Base-by-base conservation (phyloP, 2,797 vertebrate species). In the Cossypha dichroa region DNA sequence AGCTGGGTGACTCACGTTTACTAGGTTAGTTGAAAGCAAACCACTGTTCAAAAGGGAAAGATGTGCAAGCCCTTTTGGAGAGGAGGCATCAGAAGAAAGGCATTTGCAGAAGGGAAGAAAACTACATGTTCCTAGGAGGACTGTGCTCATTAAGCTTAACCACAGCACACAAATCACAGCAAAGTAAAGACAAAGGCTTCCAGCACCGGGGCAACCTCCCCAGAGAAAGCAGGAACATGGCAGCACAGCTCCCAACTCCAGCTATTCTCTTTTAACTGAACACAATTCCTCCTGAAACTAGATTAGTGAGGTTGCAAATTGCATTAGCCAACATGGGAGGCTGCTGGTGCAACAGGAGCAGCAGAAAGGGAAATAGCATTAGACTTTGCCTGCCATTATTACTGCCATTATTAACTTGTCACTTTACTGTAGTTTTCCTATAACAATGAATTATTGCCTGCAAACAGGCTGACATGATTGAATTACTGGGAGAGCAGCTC, bases 361-460 rank as follows among this genome's bases (percentile, higher is more conserved):
- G 78, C 88, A 96, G 89, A 91, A 95, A 83, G 69, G 82, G 91
- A 97, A 97, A 95, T 70, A 97, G 93, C 88, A 95, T 97, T 97
- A 96, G 94, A 92, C 91, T 97, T 70, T 88, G 83, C 89, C 93
- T 95, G 91, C 93, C 95, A 97, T 97, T 97, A 97, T 97, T 97
- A 96, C 96, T 97, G 96, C 95, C 83, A 94, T 97, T 97, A 97
- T 97, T 97, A 97, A 97, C 97, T 97, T 97, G 97, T 97, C 97
- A 97, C 93, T 97, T 97, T 95, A 91, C 97, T 81, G 80, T 94
- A 97, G 92, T 95, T 92, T 96, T 97, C 94, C 88, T 93, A 94
- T 96, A 97, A 97, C 94, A 97, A 96, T 97, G 97, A 97, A 95
- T 97, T 96, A 97, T 94, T 96, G 95, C 95, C 94, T 92, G 96